Evolutionary conservation across 2,888 invertebrate species (phyloP).

Genomic region (Torymus texanus): DNA sequence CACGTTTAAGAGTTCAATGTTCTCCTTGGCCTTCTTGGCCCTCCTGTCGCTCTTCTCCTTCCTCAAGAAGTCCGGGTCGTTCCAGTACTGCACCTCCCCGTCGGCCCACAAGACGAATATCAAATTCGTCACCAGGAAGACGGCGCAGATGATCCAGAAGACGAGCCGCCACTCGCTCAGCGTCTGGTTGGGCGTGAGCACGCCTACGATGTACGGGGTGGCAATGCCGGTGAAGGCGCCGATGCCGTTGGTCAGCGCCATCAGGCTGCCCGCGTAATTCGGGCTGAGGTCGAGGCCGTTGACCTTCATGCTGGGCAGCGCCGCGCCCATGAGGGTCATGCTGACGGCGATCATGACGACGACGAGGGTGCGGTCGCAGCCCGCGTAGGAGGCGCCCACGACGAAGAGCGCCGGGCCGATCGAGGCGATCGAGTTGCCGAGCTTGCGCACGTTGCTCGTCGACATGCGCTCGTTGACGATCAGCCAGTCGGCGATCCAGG

Average conservation of each 20-base stretch:
- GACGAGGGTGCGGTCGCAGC: constrained; percentile 73
- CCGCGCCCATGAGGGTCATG: constrained; percentile 76
- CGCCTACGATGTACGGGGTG: constrained; percentile 82
- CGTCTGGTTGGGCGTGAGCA: constrained; percentile 75
- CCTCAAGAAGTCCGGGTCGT: constrained; percentile 76
- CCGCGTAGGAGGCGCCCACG: constrained; percentile 75
- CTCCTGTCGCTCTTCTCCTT: constrained; percentile 45
- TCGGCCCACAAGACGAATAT: constrained; percentile 84
- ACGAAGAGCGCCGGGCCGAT: constrained; percentile 76
- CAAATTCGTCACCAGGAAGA: constrained; percentile 82
- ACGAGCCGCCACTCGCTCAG: constrained; percentile 84
- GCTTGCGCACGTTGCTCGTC: constrained; percentile 74
- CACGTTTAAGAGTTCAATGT: constrained; percentile 38
- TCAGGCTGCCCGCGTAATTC: constrained; percentile 76
- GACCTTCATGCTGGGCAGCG: constrained; percentile 76
- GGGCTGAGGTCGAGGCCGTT: constrained; percentile 76
- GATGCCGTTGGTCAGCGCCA: constrained; percentile 79
- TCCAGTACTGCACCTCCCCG: constrained; percentile 87
- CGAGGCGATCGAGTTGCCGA: constrained; percentile 76
- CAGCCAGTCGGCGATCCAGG: constrained; percentile 74
- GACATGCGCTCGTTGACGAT: constrained; percentile 69
- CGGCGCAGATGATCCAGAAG: constrained; percentile 86
- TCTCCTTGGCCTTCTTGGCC: constrained; percentile 45
- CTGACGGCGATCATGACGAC: constrained; percentile 75
- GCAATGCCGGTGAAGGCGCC: constrained; percentile 84